Evolutionary conservation across 2,888 invertebrate genomes (phyloP), one percentile per base, ranked within the genome.

Genomic region (Strigamia crassipes): DNA sequence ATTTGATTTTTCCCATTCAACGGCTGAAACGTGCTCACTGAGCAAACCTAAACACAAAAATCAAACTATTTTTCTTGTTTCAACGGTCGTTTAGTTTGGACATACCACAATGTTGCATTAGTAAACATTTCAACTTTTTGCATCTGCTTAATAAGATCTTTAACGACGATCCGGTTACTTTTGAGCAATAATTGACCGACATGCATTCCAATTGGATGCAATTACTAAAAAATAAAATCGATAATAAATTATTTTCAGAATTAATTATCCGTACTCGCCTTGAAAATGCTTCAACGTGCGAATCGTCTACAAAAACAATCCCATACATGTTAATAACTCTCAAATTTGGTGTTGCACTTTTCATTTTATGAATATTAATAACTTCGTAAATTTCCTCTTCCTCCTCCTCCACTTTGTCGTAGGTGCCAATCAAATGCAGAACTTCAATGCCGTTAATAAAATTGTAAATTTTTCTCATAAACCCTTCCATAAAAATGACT

Each of bases 401-500:
- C 86, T 98, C 99, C 87, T 99, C 98, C 87, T 98, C 97, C 5
- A 97, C 93, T 87, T 97, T 97, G 87, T 98, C 98, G 87, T 98
- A 98, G 0, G 97, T 98, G 21, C 96, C 99, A 86, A 99, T 96
- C 82, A 99, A 91, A 89, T 99, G 99, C 81, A 99, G 90, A 82
- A 97, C 95, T 90, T 99, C 97, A 82, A 99, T 89, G 5, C 99
- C 99, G 85, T 99, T 99, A 86, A 99, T 97, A 87, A 99, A 99
- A 88, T 99, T 99, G 89, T 99, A 99, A 84, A 99, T 99, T 89
- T 99, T 97, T 85, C 99, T 90, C 96, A 99, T 98, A 88, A 99
- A 99, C 15, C 99, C 99, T 88, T 99, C 99, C 94, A 99, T 96
- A 90, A 99, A 99, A 89, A 99, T 99, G 84, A 99, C 98, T 89